Evolutionary conservation across 1,140 invertebrate genomes (phyloP), one percentile per base, ranked within the genome.

Genomic region (Eurosta solidaginis): DNA sequence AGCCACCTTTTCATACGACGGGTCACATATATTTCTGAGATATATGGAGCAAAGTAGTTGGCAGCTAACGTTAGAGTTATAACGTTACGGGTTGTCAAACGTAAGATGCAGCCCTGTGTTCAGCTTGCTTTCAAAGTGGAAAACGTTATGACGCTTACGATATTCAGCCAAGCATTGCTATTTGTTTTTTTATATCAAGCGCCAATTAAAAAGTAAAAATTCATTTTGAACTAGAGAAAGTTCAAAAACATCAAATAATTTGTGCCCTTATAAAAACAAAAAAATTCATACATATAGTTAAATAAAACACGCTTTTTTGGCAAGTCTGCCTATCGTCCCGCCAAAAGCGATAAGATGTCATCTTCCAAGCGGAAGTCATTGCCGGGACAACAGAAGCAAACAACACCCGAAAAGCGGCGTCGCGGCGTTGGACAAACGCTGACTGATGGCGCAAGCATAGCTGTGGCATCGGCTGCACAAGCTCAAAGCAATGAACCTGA

Each of bases 131-230:
- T 68, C 40, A 29, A 68, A 68, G 27, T 22, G 36, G 40, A 42
- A 68, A 68, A n/a, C 59, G 59, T 68, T 68, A 68, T 20, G 59
- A 68, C 59, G 59, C 59, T 68, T 68, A 36, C 59, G 59, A 42
- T 17, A 68, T 17, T 59, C 40, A 7, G 33, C n/a, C 59, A 42
- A 22, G 33, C 59, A 42, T 68, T 20, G n/a, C 7, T 22, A 22
- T 68, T 42, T 68, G 59, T 68, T 68, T 68, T 68, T 68, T 68
- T n/a, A 40, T 40, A 68, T 68, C 17, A 40, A 3, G 33, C 33
- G 33, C 36, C n/a, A 68, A 42, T 40, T 22, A 68, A 40, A 5
- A 36, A 42, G 22, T 10, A 5, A 68, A 40, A 3, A 40, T 68
- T 42, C 2, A 42, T 6, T 22, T n/a, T n/a, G n/a, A n/a, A n/a